Evolutionary conservation across 2,888 invertebrate genomes (phyloP).

Genomic region (Antheraea yamamai): DNA sequence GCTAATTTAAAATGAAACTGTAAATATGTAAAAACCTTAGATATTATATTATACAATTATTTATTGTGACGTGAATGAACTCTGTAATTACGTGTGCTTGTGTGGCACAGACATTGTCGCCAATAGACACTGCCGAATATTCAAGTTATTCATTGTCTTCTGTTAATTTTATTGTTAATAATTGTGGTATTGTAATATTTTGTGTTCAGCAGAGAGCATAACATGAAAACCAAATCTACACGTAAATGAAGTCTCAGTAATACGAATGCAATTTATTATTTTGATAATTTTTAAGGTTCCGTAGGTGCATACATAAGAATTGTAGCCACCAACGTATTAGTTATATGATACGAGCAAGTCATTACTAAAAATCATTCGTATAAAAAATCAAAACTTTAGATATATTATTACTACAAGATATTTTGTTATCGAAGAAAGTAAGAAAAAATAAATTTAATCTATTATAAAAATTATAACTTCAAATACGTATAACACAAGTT

Average conservation of each 20-base stretch:
- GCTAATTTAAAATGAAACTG: constrained; percentile 71
- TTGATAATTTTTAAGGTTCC: no score
- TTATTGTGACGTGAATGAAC: constrained; percentile 74
- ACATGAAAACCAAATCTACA: not conserved
- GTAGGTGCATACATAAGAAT: no score
- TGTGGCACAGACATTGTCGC: constrained; percentile 55
- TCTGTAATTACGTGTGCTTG: constrained; percentile 61
- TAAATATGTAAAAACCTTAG: constrained; percentile 81
- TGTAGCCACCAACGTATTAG: no score
- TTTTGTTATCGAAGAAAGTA: no score
- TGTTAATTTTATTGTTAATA: constrained; percentile 28
- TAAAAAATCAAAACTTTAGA: no score
- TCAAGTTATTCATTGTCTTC: constrained; percentile 27
- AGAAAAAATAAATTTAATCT: no score
- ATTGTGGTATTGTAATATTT: not conserved
- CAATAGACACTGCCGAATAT: constrained; percentile 41
- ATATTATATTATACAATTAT: constrained; percentile 76
- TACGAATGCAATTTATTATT: no score
- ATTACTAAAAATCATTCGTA: no score
- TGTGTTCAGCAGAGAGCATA: not conserved
- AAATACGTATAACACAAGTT: not conserved
- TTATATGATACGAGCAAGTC: no score
- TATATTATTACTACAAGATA: no score
- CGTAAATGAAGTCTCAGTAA: not conserved
- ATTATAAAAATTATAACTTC: not conserved